Evolutionary conservation across 2,888 invertebrate species (phyloP).

Genomic region (Lasioglossum zephyrum): DNA sequence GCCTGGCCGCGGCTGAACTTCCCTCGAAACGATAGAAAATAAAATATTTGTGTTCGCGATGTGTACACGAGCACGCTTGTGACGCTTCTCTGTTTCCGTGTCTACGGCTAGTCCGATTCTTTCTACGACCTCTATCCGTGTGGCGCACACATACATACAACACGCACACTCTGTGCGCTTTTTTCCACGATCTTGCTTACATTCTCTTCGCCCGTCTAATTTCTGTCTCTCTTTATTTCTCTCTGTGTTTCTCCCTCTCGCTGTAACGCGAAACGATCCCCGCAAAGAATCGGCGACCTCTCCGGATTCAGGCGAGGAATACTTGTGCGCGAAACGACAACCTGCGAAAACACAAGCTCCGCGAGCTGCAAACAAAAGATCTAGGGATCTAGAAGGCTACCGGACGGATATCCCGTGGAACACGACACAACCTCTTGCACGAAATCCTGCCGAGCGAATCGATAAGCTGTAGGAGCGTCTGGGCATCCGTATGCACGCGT

Average conservation of each 20-base stretch:
- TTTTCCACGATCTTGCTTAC: slow-evolving; percentile 38
- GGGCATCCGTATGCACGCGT: not conserved
- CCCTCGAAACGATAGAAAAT: slow-evolving; percentile 4
- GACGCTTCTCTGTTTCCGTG: slow-evolving; percentile 34
- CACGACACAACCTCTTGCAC: not conserved
- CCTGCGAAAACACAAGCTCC: not conserved
- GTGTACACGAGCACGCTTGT: slow-evolving; percentile 37
- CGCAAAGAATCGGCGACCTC: slow-evolving; percentile 27
- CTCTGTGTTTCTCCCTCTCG: slow-evolving; percentile 25
- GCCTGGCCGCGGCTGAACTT: slow-evolving; percentile 1
- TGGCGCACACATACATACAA: not conserved
- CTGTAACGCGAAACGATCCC: slow-evolving; percentile 39
- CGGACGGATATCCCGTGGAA: not conserved
- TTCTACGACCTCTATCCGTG: not conserved
- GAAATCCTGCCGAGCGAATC: slow-evolving; percentile 2
- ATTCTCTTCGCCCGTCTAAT: slow-evolving; percentile 28
- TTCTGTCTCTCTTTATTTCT: slow-evolving; percentile 38
- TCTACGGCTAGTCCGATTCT: slow-evolving; percentile 18
- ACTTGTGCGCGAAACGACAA: not conserved
- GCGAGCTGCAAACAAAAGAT: slow-evolving; percentile 12
- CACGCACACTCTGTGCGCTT: slow-evolving; percentile 20
- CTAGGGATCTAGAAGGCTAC: slow-evolving; percentile 33
- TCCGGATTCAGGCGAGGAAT: slow-evolving; percentile 5
- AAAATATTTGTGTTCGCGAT: slow-evolving; percentile 34
- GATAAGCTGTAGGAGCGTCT: not conserved